Conservation (phyloP, 2,797 vertebrate species). For the Pelochelys cantorii region DNA sequence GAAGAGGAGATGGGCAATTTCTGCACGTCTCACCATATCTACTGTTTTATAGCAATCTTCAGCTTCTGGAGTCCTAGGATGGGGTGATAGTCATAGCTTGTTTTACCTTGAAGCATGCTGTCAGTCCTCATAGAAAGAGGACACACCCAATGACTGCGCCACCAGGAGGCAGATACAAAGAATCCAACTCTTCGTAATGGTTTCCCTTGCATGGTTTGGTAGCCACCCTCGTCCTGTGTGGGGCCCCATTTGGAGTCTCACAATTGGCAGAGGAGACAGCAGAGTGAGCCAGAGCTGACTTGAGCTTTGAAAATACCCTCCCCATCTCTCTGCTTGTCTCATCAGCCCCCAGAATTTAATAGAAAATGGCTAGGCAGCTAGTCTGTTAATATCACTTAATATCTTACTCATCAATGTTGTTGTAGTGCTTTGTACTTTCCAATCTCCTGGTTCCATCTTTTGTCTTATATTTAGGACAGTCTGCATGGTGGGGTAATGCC, state of each 20-base stretch:
- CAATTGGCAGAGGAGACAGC: not conserved
- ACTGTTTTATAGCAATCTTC: not conserved
- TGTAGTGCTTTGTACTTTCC: not conserved
- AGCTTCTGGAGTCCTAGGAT: not conserved
- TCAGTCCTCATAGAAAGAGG: not conserved
- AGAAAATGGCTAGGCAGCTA: not conserved
- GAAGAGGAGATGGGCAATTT: not conserved
- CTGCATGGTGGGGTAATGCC: too few species aligned
- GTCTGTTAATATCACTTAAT: not conserved
- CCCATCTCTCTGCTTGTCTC: not conserved
- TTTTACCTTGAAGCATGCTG: not conserved
- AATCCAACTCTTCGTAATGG: not conserved
- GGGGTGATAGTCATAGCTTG: not conserved
- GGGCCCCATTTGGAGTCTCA: not conserved
- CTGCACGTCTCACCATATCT: fast-evolving
- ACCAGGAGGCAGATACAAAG: not conserved
- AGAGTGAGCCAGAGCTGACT: not conserved
- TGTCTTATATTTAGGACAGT: too few species aligned
- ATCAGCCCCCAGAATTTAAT: not conserved
- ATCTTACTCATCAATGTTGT: not conserved
- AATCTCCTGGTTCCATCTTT: too few species aligned
- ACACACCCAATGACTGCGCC: not conserved
- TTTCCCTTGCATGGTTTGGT: not conserved
- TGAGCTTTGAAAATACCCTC: not conserved
- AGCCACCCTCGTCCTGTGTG: not conserved